Evolutionary conservation across 2,888 invertebrate species (phyloP), one percentile per base, ranked within the genome.

Genomic region (Ceratothoa steindachneri): DNA sequence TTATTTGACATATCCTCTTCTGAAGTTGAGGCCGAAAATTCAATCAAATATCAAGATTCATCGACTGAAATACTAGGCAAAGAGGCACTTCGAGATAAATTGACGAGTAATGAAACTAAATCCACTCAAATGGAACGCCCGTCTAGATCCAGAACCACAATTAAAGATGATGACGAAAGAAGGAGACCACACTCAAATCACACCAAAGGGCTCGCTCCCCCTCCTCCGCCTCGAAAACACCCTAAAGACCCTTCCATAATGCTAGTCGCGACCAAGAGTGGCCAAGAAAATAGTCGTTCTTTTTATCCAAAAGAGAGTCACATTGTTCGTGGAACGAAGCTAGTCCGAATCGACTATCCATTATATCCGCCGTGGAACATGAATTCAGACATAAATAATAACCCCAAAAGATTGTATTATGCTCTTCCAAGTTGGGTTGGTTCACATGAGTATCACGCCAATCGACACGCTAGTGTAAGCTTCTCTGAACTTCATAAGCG

Each of bases 211-310:
- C 79, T 73, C 2, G 79, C 75, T 51, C 75, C 73, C 12, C 30
- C 69, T 3, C 74, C 78, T 2, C 76, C 78, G 3, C 74, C 77
- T 2, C 68, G 75, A 2, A 65, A 67, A 7, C 77, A 80, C 65
- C 77, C 77, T 3, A 71, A 71, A 24, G 70, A 77, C 60, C 73
- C 80, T 0, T 68, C 72, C 51, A 60, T 77, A 5, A 30, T 80
- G 27, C 72, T 81, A n/a, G 80, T 81, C 15, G 80, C 81, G 9
- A 81, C 81, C 30, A 81, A 81, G 65, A 80, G 74, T 29, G 81
- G 81, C 12, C 72, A 73, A n/a, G 80, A 80, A 52, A 74, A 71
- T 24, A 65, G 67, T 19, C 64, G 72, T 9, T 70, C 75, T 5
- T 74, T 73, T 29, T 80, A 80, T 71, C 80, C 80, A 29, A 80